These are phyloP conservation scores for Rhagonycha lutea DNA, from an alignment of 2,888 invertebrate species.

Conservation along the genomic window DNA sequence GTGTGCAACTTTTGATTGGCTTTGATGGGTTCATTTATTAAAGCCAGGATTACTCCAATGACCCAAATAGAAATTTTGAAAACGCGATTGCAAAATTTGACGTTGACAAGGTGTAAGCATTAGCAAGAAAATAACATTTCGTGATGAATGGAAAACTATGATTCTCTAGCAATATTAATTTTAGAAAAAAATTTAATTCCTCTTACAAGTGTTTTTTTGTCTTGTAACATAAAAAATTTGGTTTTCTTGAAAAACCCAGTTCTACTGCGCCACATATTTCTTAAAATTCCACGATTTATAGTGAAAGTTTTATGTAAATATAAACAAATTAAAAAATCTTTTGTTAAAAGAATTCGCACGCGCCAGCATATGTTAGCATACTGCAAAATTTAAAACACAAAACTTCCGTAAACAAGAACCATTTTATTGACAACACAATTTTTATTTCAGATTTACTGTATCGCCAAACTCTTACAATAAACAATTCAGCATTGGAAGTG, in stretches of 20 bases:
- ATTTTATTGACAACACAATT: background rate
- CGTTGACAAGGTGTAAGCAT: background rate
- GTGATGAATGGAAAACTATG: no score
- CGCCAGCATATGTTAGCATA: background rate
- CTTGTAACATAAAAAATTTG: background rate
- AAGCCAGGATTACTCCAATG: background rate
- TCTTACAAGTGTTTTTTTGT: background rate
- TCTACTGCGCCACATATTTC: background rate
- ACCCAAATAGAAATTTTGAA: background rate
- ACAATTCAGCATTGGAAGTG: conserved; percentile 72
- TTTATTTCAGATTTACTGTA: conserved; percentile 73
- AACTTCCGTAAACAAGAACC: background rate
- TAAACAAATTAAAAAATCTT: background rate
- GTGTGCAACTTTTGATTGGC: background rate
- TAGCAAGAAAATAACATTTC: background rate
- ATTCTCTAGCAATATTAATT: background rate
- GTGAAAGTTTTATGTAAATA: background rate
- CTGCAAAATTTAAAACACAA: background rate
- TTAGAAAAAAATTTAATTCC: background rate
- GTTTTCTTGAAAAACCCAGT: background rate
- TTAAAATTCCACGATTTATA: background rate
- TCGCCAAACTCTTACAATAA: conserved; percentile 73
- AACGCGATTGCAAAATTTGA: background rate
- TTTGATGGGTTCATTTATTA: background rate
- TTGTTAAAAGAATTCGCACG: background rate